These are phyloP conservation scores for Austrofundulus limnaeus DNA, from an alignment of 2,113 vertebrate genomes.

Conservation along the genomic window DNA sequence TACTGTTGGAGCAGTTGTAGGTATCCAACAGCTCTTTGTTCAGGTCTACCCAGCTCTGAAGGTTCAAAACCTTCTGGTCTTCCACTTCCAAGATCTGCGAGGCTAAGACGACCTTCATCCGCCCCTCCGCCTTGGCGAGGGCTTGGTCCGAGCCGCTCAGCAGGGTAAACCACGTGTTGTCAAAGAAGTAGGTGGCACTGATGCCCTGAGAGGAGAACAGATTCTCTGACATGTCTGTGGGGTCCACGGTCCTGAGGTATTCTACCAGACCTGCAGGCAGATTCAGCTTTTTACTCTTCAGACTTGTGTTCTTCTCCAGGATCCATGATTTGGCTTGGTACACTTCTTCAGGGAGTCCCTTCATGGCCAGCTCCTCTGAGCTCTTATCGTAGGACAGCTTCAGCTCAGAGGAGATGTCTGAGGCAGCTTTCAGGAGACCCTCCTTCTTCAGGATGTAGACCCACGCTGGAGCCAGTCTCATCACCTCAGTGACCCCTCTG, in stretches of 20 bases:
- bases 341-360: constrained; percentile 77
- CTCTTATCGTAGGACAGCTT: constrained; percentile 69
- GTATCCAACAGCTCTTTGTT: constrained; percentile 28
- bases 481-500: constrained; percentile 61
- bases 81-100: constrained; percentile 63
- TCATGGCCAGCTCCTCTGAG: constrained; percentile 65
- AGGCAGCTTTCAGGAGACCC: constrained; percentile 58
- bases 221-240: constrained; percentile 66
- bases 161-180: constrained; percentile 66
- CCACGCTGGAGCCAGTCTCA: constrained; percentile 61
- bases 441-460: constrained; percentile 75
- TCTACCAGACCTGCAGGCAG: constrained; percentile 62
- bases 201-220: constrained; percentile 81
- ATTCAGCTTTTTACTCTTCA: constrained; percentile 62
- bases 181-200: constrained; percentile 73
- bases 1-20: constrained; percentile 55
- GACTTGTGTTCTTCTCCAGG: constrained; percentile 58
- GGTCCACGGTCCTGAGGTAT: constrained; percentile 76
- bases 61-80: constrained; percentile 63
- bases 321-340: constrained; percentile 77
- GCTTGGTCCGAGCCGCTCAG: constrained; percentile 54
- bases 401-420: constrained; percentile 63
- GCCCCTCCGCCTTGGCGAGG: constrained; percentile 79
- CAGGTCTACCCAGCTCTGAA: constrained; percentile 72
- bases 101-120: constrained; percentile 66